Conservation (phyloP, 2,113 vertebrate genomes). For the Melozone crissalis region DNA sequence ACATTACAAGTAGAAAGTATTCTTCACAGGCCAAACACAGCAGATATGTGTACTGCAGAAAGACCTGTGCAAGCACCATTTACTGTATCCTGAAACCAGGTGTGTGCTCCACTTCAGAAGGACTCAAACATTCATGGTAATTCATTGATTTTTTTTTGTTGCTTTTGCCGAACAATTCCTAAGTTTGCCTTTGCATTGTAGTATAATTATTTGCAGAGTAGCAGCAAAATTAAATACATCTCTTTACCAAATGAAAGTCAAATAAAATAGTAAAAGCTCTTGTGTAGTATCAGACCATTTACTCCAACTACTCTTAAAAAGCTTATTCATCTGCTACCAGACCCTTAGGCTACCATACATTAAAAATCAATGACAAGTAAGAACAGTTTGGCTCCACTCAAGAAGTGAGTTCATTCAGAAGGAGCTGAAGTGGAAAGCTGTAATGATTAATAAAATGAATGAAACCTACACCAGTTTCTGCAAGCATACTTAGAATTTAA, state of each 20-base stretch:
- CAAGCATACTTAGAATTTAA: not conserved
- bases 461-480: not conserved
- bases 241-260: not conserved
- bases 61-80: not conserved
- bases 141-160: not conserved
- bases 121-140: not conserved
- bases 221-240: not conserved
- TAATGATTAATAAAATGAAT: slow-evolving; percentile 28
- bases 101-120: not conserved
- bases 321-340: not conserved
- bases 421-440: not conserved
- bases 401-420: not conserved
- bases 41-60: not conserved
- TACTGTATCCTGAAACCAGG: not conserved
- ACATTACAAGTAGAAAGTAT: not conserved
- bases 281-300: not conserved
- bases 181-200: not conserved
- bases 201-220: not conserved
- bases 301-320: not conserved
- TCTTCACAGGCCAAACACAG: not conserved
- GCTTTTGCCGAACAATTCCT: not conserved
- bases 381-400: not conserved
- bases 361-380: not conserved
- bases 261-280: not conserved
- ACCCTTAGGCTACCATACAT: not conserved